These are phyloP conservation scores for Enoplosus armatus DNA, from an alignment of 2,797 vertebrate genomes.

Conservation along the genomic window DNA sequence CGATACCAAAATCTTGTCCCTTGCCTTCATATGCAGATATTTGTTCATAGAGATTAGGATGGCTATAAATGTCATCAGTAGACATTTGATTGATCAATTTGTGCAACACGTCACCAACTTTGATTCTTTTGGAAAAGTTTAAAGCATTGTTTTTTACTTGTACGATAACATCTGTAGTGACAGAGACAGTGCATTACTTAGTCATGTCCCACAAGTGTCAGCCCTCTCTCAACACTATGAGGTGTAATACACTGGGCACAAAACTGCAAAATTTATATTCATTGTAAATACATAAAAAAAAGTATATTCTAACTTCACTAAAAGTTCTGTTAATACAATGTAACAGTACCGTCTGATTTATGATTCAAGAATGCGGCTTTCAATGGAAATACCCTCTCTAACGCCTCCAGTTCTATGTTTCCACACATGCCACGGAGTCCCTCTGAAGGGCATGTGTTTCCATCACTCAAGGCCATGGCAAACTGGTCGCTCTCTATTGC, in stretches of 20 bases:
- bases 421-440: conserved; percentile 45
- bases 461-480: conserved; percentile 57
- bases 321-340: not conserved
- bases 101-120: not conserved
- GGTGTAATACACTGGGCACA: not conserved
- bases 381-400: conserved; percentile 42
- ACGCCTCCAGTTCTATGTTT: conserved; percentile 44
- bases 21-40: no score
- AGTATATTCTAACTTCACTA: not conserved
- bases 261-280: not conserved
- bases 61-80: not conserved
- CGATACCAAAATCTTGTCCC: no score
- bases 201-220: not conserved
- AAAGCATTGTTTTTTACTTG: not conserved
- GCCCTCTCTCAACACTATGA: no score
- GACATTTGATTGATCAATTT: not conserved
- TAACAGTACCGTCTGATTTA: conserved; percentile 9
- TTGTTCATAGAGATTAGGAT: no score
- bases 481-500: conserved; percentile 42
- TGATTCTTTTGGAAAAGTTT: not conserved
- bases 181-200: not conserved
- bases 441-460: conserved; percentile 60
- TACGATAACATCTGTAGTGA: not conserved
- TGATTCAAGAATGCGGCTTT: conserved; percentile 14
- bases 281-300: not conserved